phyloP scores from a whole-genome alignment of 2,113 vertebrate genomes.

The Rattus rattus region DNA sequence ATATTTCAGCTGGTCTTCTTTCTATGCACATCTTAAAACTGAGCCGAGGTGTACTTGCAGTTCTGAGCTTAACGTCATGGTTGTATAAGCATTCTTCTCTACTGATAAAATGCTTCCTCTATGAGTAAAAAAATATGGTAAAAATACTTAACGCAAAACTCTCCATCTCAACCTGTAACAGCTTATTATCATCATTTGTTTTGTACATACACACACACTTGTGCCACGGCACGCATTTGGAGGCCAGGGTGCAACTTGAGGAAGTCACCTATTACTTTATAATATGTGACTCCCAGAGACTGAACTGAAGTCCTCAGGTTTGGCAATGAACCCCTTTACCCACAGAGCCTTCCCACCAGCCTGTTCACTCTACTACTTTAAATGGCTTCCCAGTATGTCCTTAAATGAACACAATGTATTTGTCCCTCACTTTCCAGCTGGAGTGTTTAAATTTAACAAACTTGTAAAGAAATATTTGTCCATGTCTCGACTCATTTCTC shows the following conservation, averaged over 20 bases:
- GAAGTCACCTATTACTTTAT: neutral
- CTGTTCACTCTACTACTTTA: neutral
- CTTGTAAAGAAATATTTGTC: neutral
- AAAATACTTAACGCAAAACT: conserved; percentile 8
- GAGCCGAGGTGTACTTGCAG: neutral
- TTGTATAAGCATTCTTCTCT: neutral
- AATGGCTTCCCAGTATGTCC: neutral
- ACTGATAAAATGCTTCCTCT: neutral
- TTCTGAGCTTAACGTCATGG: neutral
- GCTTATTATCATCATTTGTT: neutral
- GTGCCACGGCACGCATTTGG: neutral
- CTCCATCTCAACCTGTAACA: neutral
- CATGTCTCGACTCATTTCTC: neutral
- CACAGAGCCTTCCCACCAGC: neutral
- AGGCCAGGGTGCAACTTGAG: neutral
- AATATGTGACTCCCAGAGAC: neutral
- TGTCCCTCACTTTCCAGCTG: neutral
- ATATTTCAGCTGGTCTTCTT: neutral
- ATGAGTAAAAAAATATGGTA: neutral
- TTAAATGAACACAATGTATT: neutral
- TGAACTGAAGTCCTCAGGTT: neutral
- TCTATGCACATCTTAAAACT: neutral
- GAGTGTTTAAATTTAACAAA: neutral
- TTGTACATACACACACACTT: too few species aligned
- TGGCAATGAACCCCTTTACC: neutral